A percentile compares a stretch with the other conserved stretches of the same genome.
phyloP scores from a whole-genome alignment of 2,888 invertebrate genomes.

The Cheilosia variabilis region DNA sequence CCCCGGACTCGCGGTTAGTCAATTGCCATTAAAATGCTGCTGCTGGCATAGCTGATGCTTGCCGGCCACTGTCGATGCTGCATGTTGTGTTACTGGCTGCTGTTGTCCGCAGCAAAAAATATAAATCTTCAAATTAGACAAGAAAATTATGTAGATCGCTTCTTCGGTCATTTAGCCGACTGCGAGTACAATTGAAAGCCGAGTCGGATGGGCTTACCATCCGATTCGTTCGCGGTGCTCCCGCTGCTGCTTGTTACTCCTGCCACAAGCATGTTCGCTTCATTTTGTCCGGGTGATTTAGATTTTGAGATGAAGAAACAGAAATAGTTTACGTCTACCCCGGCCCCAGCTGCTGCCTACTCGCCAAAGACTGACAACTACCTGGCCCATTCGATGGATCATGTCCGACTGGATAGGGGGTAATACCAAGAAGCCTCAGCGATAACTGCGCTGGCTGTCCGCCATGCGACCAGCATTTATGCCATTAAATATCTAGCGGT shows the following conservation, averaged over 20 bases:
- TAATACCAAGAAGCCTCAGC: conserved; percentile 52
- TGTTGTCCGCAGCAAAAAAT: conserved; percentile 59
- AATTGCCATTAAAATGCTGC: conserved; percentile 62
- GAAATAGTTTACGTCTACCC: conserved; percentile 60
- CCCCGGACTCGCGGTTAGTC: conserved; percentile 61
- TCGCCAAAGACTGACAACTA: conserved; percentile 53
- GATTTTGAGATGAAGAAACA: conserved; percentile 70
- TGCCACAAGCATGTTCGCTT: conserved; percentile 65
- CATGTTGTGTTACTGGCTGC: conserved; percentile 15
- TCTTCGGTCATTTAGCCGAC: conserved; percentile 57
- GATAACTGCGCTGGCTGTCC: conserved; percentile 27
- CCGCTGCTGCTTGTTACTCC: conserved; percentile 48
- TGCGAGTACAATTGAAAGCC: conserved; percentile 54
- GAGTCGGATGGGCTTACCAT: conserved; percentile 12
- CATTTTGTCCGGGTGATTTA: conserved; percentile 73
- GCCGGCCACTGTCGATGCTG: conserved; percentile 8
- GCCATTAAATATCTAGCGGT: conserved; percentile 72
- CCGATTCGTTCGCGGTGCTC: conserved; percentile 26
- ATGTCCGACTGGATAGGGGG: conserved; percentile 68
- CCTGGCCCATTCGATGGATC: conserved; percentile 65
- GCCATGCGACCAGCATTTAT: conserved; percentile 70
- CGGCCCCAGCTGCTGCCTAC: background rate
- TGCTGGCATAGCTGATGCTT: conserved; percentile 14
- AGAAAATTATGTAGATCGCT: conserved; percentile 75
- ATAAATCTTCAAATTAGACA: conserved; percentile 75